Evolutionary conservation across 2,797 vertebrate genomes (phyloP).

Genomic region (Alfaro cultratus): DNA sequence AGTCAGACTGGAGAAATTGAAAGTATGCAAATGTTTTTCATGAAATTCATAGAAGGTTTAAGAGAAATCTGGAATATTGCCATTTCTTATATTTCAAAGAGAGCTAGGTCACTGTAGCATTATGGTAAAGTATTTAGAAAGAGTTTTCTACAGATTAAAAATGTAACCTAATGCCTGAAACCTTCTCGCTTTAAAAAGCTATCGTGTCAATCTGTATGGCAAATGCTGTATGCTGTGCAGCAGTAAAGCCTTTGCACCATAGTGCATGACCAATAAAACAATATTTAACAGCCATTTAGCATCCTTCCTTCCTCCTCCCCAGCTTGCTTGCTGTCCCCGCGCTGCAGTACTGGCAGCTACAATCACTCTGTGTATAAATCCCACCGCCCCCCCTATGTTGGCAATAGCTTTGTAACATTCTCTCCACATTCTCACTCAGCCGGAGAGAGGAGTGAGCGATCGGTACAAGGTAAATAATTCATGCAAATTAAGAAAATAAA

Average conservation of each 20-base stretch:
- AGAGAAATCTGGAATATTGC: neutral
- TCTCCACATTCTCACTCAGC: constrained; percentile 80
- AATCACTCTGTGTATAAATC: constrained; percentile 43
- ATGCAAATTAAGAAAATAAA: constrained; percentile 24
- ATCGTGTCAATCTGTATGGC: neutral
- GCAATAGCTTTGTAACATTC: constrained; percentile 70
- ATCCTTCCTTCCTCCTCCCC: constrained; percentile 23
- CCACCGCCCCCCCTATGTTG: constrained; percentile 26
- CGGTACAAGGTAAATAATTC: constrained; percentile 79
- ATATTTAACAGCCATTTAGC: constrained; percentile 38
- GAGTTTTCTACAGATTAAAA: neutral
- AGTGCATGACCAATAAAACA: constrained; percentile 56
- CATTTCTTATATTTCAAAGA: neutral
- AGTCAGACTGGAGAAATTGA: neutral
- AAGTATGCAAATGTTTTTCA: neutral
- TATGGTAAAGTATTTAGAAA: neutral
- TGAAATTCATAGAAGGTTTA: neutral
- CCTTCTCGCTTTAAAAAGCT: neutral
- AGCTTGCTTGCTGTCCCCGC: constrained; percentile 53
- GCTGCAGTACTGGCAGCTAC: constrained; percentile 52
- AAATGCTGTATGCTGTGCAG: constrained; percentile 15
- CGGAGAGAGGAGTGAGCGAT: constrained; percentile 81
- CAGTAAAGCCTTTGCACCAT: constrained; percentile 31
- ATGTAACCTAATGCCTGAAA: neutral
- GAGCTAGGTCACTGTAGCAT: neutral